Percentiles rank a stretch among this genome's conserved stretches.
Conservation (phyloP, 1,140 invertebrate species). For the Calliopsis andreniformis region DNA sequence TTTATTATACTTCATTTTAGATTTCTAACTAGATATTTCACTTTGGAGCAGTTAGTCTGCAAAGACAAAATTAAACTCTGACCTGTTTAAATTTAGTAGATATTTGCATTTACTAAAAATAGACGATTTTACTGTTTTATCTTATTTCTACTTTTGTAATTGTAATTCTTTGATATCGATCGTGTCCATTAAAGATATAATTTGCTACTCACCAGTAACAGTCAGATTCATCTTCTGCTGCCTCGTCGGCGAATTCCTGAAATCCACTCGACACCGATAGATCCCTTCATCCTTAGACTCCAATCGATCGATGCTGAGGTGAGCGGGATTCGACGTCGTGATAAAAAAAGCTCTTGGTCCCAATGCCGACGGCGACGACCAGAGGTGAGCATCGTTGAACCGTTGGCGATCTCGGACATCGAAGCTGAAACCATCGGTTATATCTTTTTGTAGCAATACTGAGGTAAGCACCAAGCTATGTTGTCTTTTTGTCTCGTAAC, state of each 20-base stretch:
- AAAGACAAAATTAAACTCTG: too few relatives aligned
- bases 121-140: too few relatives aligned
- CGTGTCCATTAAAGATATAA: not conserved
- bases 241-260: slow-evolving; percentile 82
- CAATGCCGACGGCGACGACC: slow-evolving; percentile 77
- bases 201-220: slow-evolving; percentile 81
- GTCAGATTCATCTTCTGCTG: slow-evolving; percentile 83
- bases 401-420: slow-evolving; percentile 76
- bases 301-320: slow-evolving; percentile 81
- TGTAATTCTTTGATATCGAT: too few relatives aligned
- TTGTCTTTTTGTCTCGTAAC: not conserved
- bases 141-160: too few relatives aligned
- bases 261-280: slow-evolving; percentile 84
- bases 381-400: slow-evolving; percentile 71
- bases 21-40: too few relatives aligned
- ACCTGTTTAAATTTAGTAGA: too few relatives aligned
- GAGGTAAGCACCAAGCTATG: not conserved
- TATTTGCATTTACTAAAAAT: too few relatives aligned
- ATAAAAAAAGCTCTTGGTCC: slow-evolving; percentile 80
- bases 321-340: slow-evolving; percentile 78
- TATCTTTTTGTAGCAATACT: not conserved
- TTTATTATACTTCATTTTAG: too few relatives aligned
- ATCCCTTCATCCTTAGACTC: slow-evolving; percentile 81
- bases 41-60: too few relatives aligned
- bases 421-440: slow-evolving; percentile 72